Base-by-base conservation (phyloP, 2,113 vertebrate genomes). In the Cebus imitator region DNA sequence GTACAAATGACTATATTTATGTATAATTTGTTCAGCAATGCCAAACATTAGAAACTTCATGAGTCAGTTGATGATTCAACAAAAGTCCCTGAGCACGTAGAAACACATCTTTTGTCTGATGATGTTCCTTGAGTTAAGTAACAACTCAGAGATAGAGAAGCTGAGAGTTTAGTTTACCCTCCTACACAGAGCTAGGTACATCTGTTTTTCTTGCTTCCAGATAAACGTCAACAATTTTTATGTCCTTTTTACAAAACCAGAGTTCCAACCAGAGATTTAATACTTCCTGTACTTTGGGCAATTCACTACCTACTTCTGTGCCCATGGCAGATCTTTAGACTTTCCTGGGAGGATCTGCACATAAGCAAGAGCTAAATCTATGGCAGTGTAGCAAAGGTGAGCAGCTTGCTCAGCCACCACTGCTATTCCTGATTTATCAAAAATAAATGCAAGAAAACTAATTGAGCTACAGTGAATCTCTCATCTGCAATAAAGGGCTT, bases 201-300 rank as follows among this genome's bases (percentile, higher is more conserved):
- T 86, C 58, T 85, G 35, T 35, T 94, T 94, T 81, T 75, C 81
- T 90, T 88, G 20, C 17, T 96, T 94, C 68, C 82, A 97, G 72
- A 66, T 89, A 86, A 86, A 95, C 78, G 75, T 76, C 86, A 94
- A 94, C 57, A 87, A 61, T 81, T 93, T 86, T 45, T 58, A 72
- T 86, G 50, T 23, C 50, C 45, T 72, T 79, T 79, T n/a, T 89
- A 75, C 40, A 85, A 76, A 95, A 84, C 84, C 13, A 43, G 72
- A 93, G 43, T 68, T 93, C 75, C 66, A 52, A 95, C 30, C 5
- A 82, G 55, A 52, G 52, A 61, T 73, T 64, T 61, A 78, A 32
- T 72, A 37, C 18, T 85, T 85, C 40, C 37, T 70, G 30, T 20
- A n/a, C 18, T 20, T 32, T 40, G 30, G 72, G 57, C 25, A 73